phyloP scores from a whole-genome alignment of 1,140 invertebrate genomes.

The Drosophila sucinea region DNA sequence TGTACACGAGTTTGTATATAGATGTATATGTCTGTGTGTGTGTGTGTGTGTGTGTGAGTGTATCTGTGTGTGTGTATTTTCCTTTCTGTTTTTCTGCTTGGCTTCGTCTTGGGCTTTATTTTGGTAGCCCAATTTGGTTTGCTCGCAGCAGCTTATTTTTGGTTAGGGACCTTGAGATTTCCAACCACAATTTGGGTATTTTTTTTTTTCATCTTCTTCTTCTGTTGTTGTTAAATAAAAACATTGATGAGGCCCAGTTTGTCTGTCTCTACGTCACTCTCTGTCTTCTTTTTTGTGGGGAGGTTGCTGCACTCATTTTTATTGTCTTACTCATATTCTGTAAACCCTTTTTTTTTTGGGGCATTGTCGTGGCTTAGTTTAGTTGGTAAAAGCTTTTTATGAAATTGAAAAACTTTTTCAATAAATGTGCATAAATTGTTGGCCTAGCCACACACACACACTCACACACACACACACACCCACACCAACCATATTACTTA shows the following conservation, averaged over 20 bases:
- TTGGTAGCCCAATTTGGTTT: conserved; percentile 72
- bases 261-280: conserved; percentile 8
- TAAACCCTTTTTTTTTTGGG: conserved; percentile 55
- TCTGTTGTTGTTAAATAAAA: conserved; percentile 50
- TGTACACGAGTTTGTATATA: conserved; percentile 35
- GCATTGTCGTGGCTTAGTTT: conserved; percentile 55
- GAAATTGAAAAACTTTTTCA: conserved; percentile 79
- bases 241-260: conserved; percentile 26
- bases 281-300: not conserved
- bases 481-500: conserved; percentile 8
- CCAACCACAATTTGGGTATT: conserved; percentile 23
- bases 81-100: conserved; percentile 44
- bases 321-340: conserved; percentile 63
- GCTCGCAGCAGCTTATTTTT: conserved; percentile 52
- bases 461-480: not conserved
- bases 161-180: conserved; percentile 37
- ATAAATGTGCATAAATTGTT: conserved; percentile 69
- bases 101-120: conserved; percentile 59
- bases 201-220: not conserved
- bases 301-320: conserved; percentile 52
- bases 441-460: not conserved
- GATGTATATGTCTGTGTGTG: conserved; percentile 28
- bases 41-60: conserved; percentile 40
- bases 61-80: conserved; percentile 46
- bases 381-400: conserved; percentile 60